Base-by-base conservation (phyloP, 2,888 invertebrate species). In the Scaptodrosophila latifasciaeformis region DNA sequence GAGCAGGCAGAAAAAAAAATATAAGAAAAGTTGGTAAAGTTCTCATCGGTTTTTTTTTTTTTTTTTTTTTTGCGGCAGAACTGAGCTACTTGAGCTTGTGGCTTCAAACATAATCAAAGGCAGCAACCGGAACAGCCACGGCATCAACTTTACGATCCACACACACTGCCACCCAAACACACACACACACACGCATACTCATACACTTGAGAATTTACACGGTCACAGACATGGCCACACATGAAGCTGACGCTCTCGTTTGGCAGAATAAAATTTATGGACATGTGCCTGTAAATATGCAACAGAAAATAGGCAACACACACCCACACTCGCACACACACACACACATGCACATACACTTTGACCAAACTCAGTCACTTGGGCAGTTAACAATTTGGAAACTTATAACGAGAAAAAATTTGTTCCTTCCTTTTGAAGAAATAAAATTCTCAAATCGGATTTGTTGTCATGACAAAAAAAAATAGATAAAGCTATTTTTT, bases 141-240 rank as follows among this genome's bases (percentile, higher is more conserved):
- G 40, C 45, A 54, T 57, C 62, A 77, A 78, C 44, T 71, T 75
- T 78, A 78, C 59, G 78, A 67, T 54, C 58, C 39, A 30, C 58
- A 47, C 58, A 58, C 55, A 49, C 57, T 17, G 3, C 31, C 49
- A 64, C 37, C 48, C 53, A 65, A 39, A 62, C 54, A 56, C 51
- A 54, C 49, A 42, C 37, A 21, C 49, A 54, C 40, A 35, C 46
- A 55, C 12, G 19, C 35, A 53, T 37, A 3, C 17, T 5, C 27
- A 30, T n/a, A 34, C 15, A 21, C 31, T 5, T 7, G n/a, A n/a
- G n/a, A n/a, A 19, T n/a, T 10, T 24, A 47, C 45, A 37, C n/a
- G n/a, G n/a, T n/a, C n/a, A n/a, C n/a, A n/a, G n/a, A n/a, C 40
- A 43, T 47, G 29, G 43, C 18, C 27, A 49, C 40, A 39, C 47